Percentiles rank a stretch among this genome's conserved stretches.
Conservation (phyloP, 2,797 vertebrate genomes). For the Schizopygopsis malacanthus region DNA sequence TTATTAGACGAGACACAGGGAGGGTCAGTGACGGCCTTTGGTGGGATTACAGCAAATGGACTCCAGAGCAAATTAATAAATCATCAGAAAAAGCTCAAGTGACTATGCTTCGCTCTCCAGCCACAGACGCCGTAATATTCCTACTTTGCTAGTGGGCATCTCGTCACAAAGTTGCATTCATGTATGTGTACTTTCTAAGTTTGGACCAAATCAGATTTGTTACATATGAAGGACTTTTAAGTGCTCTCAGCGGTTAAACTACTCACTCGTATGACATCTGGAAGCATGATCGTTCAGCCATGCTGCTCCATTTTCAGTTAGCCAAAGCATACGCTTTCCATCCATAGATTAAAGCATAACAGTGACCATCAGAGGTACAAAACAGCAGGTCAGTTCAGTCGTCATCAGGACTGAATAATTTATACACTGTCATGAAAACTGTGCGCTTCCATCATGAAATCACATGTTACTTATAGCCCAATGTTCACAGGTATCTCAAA, state of each 20-base stretch:
- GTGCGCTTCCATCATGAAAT: slow-evolving; percentile 16
- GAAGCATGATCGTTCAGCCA: slow-evolving; percentile 62
- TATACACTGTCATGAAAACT: slow-evolving; percentile 5
- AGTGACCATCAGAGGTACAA: slow-evolving; percentile 18
- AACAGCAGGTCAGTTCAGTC: slow-evolving; percentile 16
- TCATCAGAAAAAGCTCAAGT: neutral
- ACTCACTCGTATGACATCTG: slow-evolving; percentile 68
- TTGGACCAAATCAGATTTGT: slow-evolving; percentile 66
- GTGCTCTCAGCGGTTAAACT: slow-evolving; percentile 60
- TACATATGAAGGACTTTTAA: slow-evolving; percentile 68
- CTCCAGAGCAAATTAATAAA: slow-evolving; percentile 35
- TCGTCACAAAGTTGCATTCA: slow-evolving; percentile 54
- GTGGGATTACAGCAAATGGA: slow-evolving; percentile 49
- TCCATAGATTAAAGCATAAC: slow-evolving; percentile 28
- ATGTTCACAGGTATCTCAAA: slow-evolving; percentile 1
- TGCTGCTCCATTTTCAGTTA: slow-evolving; percentile 65
- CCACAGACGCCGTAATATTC: slow-evolving; percentile 58
- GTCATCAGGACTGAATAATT: slow-evolving; percentile 33
- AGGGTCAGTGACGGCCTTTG: slow-evolving; percentile 49
- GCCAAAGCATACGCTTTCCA: slow-evolving; percentile 42
- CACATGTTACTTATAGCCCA: slow-evolving; percentile 4
- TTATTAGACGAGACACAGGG: slow-evolving; percentile 53
- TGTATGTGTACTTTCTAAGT: slow-evolving; percentile 41
- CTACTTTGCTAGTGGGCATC: slow-evolving; percentile 53
- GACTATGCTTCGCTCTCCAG: neutral